phyloP scores from a whole-genome alignment of 2,797 vertebrate genomes.

The Brachymystax lenok region DNA sequence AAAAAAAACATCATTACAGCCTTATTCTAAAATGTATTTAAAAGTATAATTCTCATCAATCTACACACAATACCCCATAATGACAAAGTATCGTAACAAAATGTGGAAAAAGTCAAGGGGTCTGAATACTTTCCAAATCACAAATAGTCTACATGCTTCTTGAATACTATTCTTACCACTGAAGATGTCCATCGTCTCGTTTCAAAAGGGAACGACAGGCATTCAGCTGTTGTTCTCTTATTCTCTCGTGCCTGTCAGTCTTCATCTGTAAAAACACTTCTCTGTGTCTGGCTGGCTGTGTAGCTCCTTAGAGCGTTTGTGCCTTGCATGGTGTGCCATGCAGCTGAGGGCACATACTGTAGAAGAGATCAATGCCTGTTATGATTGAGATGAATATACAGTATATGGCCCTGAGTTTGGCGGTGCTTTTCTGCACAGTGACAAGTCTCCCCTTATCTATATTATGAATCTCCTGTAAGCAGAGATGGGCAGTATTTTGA shows the following conservation, averaged over 20 bases:
- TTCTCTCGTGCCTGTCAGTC: background rate
- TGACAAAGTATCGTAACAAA: too few species aligned
- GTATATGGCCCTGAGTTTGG: conserved; percentile 28
- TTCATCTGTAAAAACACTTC: background rate
- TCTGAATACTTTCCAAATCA: too few species aligned
- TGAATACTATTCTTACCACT: background rate
- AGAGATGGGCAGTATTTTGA: too few species aligned
- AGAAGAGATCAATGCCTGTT: conserved; percentile 26
- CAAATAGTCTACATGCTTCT: background rate
- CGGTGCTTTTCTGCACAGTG: background rate
- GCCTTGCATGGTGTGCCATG: background rate
- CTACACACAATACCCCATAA: too few species aligned
- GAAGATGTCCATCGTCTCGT: background rate
- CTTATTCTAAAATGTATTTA: too few species aligned
- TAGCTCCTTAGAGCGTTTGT: background rate
- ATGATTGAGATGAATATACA: conserved; percentile 1
- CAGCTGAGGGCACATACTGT: conserved; percentile 10
- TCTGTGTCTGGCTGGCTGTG: background rate
- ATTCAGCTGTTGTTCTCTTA: background rate
- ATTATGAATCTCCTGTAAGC: conserved; percentile 39
- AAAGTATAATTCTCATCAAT: too few species aligned
- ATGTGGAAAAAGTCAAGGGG: too few species aligned
- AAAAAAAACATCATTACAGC: too few species aligned
- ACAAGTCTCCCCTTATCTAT: too few species aligned
- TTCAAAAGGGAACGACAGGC: background rate